Base-by-base conservation (phyloP, 1,140 invertebrate species). In the Diploscapter pachys region DNA sequence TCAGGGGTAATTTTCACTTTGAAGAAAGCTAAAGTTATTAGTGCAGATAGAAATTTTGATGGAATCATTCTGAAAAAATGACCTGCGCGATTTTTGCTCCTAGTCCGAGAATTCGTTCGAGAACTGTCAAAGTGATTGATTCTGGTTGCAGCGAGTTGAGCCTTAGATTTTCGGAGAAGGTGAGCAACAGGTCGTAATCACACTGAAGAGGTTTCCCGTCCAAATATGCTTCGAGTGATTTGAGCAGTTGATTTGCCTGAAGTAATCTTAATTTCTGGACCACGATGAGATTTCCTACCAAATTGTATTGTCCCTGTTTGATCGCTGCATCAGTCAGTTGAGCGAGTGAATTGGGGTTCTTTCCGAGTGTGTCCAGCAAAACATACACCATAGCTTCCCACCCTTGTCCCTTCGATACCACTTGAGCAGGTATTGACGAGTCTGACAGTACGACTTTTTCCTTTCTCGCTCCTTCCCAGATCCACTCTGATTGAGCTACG, bases 231-330 rank as follows among this genome's bases (percentile, higher is more conserved):
- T 74, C 79, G 50, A 86, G 79, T 13, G 81, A 79, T 13, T 86
- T 79, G 50, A 89, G 79, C 5, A 88, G 78, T 54, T 87, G 85
- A 54, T 87, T 75, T 9, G 86, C 86, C 11, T 88, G 78, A 69
- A 85, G 61, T 86, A 86, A 78, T 88, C 86, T 54, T 31, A 31
- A 31, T 5, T 78, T 54, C 51, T 77, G 4, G 53, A 57, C 52
- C 53, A 77, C 11, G 4, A 31, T 31, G 76, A 68, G 49, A 11
- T 52, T 54, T n/a, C 51, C 11, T 68, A 55, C 63, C 51, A 31
- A 59, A 65, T 50, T 31, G 63, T 31, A 9, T 65, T 65, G 63
- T 9, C 31, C 31, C 31, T 31, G 31, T 31, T 31, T 31, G 31
- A 31, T 31, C 31, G 31, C 31, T 9, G 68, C 68, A 61, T 70